Conservation (phyloP, 2,888 invertebrate genomes). For the Nemoura dubitans region DNA sequence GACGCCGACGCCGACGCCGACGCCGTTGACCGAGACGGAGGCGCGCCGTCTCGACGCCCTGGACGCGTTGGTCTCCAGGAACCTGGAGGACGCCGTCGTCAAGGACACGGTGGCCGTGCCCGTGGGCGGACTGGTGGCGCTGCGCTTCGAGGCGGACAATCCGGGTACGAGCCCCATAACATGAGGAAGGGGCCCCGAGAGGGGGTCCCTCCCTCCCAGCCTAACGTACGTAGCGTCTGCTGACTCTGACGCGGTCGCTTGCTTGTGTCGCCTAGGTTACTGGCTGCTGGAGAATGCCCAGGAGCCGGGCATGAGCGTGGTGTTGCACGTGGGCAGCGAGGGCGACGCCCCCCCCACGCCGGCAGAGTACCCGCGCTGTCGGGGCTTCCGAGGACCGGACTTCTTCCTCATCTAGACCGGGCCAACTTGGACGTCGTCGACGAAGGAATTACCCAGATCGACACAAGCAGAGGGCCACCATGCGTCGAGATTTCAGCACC, state of each 20-base stretch:
- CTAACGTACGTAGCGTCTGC: no score
- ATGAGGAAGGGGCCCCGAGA: no score
- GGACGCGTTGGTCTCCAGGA: conserved; percentile 64
- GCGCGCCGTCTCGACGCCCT: no score
- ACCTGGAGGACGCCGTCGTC: conserved; percentile 61
- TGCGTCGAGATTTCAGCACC: no score
- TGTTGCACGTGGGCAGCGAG: conserved; percentile 76
- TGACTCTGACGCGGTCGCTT: no score
- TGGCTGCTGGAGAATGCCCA: conserved; percentile 85
- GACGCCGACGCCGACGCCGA: conserved; percentile 65
- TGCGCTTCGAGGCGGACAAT: conserved; percentile 79
- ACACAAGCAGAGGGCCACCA: no score
- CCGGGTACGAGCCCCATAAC: no score
- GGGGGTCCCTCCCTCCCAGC: no score
- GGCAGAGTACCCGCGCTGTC: conserved; percentile 79
- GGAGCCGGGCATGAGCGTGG: conserved; percentile 76
- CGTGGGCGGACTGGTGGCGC: conserved; percentile 72
- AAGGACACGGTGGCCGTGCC: conserved; percentile 82
- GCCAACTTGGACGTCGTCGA: not conserved
- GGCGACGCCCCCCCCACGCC: conserved; percentile 74
- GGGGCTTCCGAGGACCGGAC: conserved; percentile 78
- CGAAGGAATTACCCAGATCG: not conserved
- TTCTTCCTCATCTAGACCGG: conserved; percentile 70
- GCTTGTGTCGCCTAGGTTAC: no score
- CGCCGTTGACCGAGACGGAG: conserved; percentile 67